Conservation (phyloP, 37 sponge, comb jelly and placozoan species). For the Axinella damicornis region DNA sequence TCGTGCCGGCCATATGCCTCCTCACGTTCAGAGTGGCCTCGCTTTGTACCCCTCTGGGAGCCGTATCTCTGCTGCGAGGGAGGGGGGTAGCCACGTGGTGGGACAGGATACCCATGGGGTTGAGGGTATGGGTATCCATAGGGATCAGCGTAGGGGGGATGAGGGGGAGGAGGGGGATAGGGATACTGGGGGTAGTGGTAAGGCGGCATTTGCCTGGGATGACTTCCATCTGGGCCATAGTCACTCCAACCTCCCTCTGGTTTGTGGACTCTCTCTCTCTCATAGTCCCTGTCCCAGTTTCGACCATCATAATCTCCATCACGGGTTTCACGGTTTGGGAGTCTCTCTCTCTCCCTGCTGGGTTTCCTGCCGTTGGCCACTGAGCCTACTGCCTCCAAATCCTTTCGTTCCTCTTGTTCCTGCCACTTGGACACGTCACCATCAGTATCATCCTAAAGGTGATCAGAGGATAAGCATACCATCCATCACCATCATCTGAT, state of each 20-base stretch:
- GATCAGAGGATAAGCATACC: too few species aligned
- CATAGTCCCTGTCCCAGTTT: neutral
- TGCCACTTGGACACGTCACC: neutral
- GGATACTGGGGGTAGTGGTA: conserved; percentile 1
- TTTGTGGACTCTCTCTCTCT: neutral
- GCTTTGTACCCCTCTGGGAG: conserved; percentile 4
- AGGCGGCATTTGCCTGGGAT: neutral
- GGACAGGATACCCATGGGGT: neutral
- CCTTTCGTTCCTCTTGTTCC: neutral
- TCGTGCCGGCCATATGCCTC: neutral
- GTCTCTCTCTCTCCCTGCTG: too few species aligned
- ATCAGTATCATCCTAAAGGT: too few species aligned
- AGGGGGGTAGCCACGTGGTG: conserved; percentile 13
- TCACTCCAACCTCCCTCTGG: neutral
- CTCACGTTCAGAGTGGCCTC: conserved; percentile 18
- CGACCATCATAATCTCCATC: too few species aligned
- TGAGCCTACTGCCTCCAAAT: too few species aligned
- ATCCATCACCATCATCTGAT: too few species aligned
- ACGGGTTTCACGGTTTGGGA: too few species aligned
- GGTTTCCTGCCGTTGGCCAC: too few species aligned
- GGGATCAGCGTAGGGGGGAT: neutral
- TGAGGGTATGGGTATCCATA: neutral
- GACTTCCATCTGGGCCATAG: neutral
- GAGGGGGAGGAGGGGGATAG: conserved; percentile 9
- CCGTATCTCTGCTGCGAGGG: neutral